phyloP scores from a whole-genome alignment of 2,113 vertebrate species.

The Psephotus haematonotus region DNA sequence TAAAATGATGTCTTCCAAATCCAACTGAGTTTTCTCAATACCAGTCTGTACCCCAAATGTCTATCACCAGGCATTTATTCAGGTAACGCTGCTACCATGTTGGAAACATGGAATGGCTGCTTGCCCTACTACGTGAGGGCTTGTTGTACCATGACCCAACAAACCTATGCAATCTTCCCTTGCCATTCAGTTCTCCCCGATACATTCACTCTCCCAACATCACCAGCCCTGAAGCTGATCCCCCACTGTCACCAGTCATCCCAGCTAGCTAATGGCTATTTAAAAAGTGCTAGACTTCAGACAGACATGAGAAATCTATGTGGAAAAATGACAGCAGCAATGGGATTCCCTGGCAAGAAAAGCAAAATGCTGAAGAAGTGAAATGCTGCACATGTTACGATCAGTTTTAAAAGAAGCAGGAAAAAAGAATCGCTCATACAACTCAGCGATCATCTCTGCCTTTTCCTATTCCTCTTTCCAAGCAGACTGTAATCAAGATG shows the following conservation, averaged over 20 bases:
- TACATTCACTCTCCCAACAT: background rate
- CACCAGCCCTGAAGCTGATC: background rate
- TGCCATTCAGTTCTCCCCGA: background rate
- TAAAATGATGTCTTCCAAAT: background rate
- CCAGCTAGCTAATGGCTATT: background rate
- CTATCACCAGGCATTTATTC: background rate
- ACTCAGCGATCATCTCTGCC: background rate
- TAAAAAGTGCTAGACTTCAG: background rate
- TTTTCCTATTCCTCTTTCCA: background rate
- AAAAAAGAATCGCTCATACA: background rate
- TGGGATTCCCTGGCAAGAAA: background rate
- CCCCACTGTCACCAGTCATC: background rate
- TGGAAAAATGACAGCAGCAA: background rate
- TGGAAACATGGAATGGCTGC: background rate
- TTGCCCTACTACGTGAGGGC: background rate
- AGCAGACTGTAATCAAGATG: background rate
- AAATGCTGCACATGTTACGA: background rate
- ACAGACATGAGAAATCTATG: background rate
- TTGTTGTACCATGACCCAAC: background rate
- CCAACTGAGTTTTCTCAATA: background rate
- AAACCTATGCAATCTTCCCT: background rate
- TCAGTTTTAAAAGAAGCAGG: background rate
- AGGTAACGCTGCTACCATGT: background rate
- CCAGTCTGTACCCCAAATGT: background rate
- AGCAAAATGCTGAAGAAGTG: background rate